Percentiles rank a stretch among this genome's conserved stretches.
phyloP scores from a whole-genome alignment of 2,888 invertebrate species.

The Galerucella calmariensis region DNA sequence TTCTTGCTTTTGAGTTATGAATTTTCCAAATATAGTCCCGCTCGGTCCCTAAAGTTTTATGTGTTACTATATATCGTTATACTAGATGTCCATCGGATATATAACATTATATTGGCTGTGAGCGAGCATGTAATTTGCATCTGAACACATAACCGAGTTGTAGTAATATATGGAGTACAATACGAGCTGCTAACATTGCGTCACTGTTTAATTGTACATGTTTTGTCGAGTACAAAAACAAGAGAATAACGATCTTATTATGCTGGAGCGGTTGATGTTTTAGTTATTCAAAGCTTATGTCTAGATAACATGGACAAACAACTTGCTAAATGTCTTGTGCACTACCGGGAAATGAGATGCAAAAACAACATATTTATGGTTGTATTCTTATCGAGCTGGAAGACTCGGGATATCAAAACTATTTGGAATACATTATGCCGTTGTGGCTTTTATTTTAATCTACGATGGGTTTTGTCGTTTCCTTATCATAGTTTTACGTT shows the following conservation, averaged over 20 bases:
- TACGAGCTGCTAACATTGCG: conserved; percentile 26
- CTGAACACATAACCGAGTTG: conserved; percentile 27
- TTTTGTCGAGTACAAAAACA: conserved; percentile 33
- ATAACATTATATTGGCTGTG: neutral
- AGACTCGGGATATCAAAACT: conserved; percentile 1
- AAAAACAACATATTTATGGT: conserved; percentile 25
- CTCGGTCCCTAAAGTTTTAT: neutral
- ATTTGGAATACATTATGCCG: conserved; percentile 3
- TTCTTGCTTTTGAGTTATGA: no score
- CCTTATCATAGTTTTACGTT: neutral
- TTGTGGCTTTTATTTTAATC: neutral
- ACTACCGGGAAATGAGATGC: conserved; percentile 23
- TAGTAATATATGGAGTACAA: conserved; percentile 11
- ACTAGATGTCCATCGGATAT: neutral
- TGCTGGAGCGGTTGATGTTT: conserved; percentile 25
- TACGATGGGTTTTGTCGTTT: neutral
- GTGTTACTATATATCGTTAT: neutral
- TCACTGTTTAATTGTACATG: conserved; percentile 29
- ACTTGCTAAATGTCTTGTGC: conserved; percentile 20
- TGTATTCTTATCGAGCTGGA: conserved; percentile 18
- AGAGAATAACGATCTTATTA: conserved; percentile 35
- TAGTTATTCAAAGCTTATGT: conserved; percentile 34
- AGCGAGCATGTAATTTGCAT: conserved; percentile 25
- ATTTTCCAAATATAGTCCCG: no score
- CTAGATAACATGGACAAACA: conserved; percentile 34